These are phyloP conservation scores for Pollenia griseotomentosa DNA, from an alignment of 2,888 invertebrate genomes.

Conservation along the genomic window DNA sequence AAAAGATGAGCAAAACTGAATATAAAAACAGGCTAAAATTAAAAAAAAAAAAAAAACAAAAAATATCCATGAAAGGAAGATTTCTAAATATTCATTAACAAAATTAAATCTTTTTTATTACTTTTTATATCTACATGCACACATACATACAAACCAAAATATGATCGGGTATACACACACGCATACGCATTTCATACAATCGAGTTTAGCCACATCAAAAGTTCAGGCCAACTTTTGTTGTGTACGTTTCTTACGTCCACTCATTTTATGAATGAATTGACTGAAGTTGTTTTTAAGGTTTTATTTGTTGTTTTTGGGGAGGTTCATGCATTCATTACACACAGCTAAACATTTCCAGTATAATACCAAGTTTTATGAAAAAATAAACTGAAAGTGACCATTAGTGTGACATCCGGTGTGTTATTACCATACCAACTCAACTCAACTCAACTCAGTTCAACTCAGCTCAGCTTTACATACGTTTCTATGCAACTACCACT, in stretches of 20 bases:
- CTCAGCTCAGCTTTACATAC: background rate
- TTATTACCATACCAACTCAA: conserved; percentile 69
- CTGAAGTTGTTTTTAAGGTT: conserved; percentile 16
- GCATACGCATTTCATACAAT: background rate
- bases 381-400: conserved; percentile 78
- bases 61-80: conserved; percentile 34
- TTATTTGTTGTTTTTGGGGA: conserved; percentile 43
- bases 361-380: conserved; percentile 45
- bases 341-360: conserved; percentile 14
- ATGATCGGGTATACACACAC: background rate
- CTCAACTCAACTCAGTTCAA: no score
- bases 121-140: background rate
- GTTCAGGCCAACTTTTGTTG: conserved; percentile 19
- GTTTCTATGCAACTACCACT: background rate
- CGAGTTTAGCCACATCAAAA: background rate
- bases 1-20: background rate
- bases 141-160: background rate
- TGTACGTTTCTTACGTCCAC: conserved; percentile 32
- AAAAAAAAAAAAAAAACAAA: conserved; percentile 12
- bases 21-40: conserved; percentile 14
- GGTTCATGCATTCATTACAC: background rate
- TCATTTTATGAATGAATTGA: conserved; percentile 69
- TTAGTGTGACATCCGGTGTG: conserved; percentile 83
- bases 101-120: conserved; percentile 40
- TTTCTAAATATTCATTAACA: conserved; percentile 60